phyloP scores from a whole-genome alignment of 2,888 invertebrate species.

The Nemapogon koenigi region DNA sequence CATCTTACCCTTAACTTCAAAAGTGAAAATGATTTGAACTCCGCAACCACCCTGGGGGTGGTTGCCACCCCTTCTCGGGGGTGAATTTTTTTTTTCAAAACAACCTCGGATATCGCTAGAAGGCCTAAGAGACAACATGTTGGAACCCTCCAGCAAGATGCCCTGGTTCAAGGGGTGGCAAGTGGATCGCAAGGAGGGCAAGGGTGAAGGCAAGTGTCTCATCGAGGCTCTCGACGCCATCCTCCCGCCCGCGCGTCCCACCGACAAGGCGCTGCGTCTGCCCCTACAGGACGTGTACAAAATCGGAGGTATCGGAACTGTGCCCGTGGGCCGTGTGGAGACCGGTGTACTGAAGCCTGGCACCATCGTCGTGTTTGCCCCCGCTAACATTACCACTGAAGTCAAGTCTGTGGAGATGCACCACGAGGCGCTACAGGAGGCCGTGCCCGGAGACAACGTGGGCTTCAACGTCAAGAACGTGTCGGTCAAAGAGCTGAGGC shows the following conservation, averaged over 20 bases:
- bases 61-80: too few species aligned
- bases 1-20: too few species aligned
- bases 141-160: conserved; percentile 95
- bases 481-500: conserved; percentile 98
- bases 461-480: conserved; percentile 99
- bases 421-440: conserved; percentile 96
- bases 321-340: conserved; percentile 99
- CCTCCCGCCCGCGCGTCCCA: conserved; percentile 92
- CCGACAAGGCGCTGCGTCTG: conserved; percentile 97
- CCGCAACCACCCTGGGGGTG: too few species aligned
- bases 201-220: conserved; percentile 93
- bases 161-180: conserved; percentile 98
- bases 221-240: conserved; percentile 98
- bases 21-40: too few species aligned
- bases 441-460: conserved; percentile 98
- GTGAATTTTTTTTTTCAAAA: too few species aligned
- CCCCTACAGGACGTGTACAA: conserved; percentile 99
- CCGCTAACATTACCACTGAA: conserved; percentile 96
- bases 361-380: conserved; percentile 96
- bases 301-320: conserved; percentile 99
- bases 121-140: conserved; percentile 99
- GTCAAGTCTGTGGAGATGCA: conserved; percentile 99
- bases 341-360: conserved; percentile 97
- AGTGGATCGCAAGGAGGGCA: conserved; percentile 94
- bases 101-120: too few species aligned